phyloP scores from a whole-genome alignment of 2,113 vertebrate genomes.

The Actenoides lindsayi region DNA sequence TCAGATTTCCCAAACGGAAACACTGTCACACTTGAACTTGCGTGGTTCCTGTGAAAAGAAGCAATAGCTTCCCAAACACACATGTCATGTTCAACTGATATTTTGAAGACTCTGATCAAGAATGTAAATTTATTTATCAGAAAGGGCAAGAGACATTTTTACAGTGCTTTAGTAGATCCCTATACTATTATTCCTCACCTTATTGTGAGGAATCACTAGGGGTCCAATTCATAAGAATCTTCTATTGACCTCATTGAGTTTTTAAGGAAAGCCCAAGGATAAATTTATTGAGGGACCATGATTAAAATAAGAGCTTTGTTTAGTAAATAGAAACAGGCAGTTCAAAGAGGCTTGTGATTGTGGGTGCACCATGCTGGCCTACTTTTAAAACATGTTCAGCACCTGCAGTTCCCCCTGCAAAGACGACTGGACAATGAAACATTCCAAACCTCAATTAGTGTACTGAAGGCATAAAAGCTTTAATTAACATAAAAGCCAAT shows the following conservation, averaged over 20 bases:
- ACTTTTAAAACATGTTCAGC: constrained; percentile 30
- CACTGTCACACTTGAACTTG: not conserved
- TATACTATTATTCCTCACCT: not conserved
- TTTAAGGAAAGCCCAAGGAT: not conserved
- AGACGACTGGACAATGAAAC: constrained; percentile 7
- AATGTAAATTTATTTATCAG: not conserved
- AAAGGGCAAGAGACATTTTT: not conserved
- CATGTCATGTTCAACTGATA: not conserved
- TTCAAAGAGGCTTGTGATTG: constrained; percentile 26
- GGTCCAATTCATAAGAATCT: not conserved
- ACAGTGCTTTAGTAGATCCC: not conserved
- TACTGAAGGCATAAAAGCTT: constrained; percentile 42
- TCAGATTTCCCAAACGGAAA: not conserved
- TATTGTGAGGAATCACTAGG: not conserved
- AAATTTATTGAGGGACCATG: not conserved
- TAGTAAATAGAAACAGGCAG: constrained; percentile 36
- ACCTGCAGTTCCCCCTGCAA: constrained; percentile 31
- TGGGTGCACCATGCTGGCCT: constrained; percentile 6
- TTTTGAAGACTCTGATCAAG: not conserved
- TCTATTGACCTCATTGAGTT: not conserved
- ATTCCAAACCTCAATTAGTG: constrained; percentile 48
- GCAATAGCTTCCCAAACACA: not conserved
- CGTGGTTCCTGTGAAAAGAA: not conserved
- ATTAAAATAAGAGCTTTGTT: constrained; percentile 44
- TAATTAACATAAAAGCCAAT: constrained; percentile 43